These are phyloP conservation scores for Erethizon dorsatum DNA, from an alignment of 2,797 vertebrate species.

Conservation along the genomic window DNA sequence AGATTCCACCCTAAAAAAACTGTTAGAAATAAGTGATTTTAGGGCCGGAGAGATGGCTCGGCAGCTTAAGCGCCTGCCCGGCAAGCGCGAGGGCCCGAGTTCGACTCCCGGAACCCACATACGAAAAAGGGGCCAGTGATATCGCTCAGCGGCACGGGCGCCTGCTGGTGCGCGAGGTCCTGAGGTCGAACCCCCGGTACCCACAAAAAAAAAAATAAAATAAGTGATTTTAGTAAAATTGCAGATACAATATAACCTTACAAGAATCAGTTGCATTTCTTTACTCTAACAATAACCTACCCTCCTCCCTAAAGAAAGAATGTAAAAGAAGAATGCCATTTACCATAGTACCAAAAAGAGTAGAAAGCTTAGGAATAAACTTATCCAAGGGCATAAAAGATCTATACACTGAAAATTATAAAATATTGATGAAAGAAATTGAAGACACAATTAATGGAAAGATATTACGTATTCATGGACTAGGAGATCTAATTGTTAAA, in stretches of 20 bases:
- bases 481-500: background rate
- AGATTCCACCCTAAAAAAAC: background rate
- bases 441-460: background rate
- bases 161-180: too few species aligned
- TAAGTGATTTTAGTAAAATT: background rate
- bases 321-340: background rate
- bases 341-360: background rate
- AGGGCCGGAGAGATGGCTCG: too few species aligned
- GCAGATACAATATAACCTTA: background rate
- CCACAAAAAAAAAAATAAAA: too few species aligned
- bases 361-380: background rate
- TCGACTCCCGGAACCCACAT: too few species aligned
- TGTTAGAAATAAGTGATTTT: too few species aligned
- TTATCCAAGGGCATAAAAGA: background rate
- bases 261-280: background rate
- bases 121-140: too few species aligned
- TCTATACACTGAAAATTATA: background rate
- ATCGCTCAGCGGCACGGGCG: too few species aligned
- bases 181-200: too few species aligned
- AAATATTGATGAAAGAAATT: background rate
- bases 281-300: background rate
- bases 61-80: too few species aligned
- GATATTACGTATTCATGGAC: background rate
- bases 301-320: background rate
- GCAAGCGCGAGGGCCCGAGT: too few species aligned